phyloP scores from a whole-genome alignment of 1,140 invertebrate species.

The Apis cerana region DNA sequence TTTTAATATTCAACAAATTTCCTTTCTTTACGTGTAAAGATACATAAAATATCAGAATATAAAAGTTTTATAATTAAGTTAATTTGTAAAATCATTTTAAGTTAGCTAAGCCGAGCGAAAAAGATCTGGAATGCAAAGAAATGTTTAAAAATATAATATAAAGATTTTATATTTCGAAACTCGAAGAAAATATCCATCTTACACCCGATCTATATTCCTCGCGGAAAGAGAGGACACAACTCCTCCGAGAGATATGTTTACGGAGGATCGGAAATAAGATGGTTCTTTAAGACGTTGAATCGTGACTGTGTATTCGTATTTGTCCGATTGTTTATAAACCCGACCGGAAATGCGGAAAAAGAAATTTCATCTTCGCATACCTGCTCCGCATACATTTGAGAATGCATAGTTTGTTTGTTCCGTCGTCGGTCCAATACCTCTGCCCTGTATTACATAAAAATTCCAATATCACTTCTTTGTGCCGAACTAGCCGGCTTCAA shows the following conservation, averaged over 20 bases:
- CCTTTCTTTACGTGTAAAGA: too few relatives aligned
- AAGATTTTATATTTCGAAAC: neutral
- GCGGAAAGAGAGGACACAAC: neutral
- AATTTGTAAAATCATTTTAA: too few relatives aligned
- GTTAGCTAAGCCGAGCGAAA: too few relatives aligned
- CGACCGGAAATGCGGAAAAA: neutral
- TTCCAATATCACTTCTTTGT: slow-evolving; percentile 36
- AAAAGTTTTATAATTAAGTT: too few relatives aligned
- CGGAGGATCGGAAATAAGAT: neutral
- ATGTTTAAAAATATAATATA: neutral
- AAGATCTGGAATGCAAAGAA: neutral
- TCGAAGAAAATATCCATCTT: neutral
- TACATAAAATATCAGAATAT: too few relatives aligned
- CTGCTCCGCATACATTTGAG: neutral
- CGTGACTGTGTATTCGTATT: neutral
- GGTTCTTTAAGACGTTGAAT: neutral
- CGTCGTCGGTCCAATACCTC: neutral
- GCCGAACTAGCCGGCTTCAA: slow-evolving; percentile 1
- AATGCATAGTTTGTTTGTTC: slow-evolving; percentile 7
- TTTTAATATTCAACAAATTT: too few relatives aligned
- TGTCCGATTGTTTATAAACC: neutral
- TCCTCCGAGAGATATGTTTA: neutral
- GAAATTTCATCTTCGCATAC: slow-evolving; percentile 5
- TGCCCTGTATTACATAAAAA: slow-evolving; percentile 22
- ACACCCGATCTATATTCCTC: neutral